phyloP scores from a whole-genome alignment of 2,888 invertebrate species.

The Noctuana brunneofusca region DNA sequence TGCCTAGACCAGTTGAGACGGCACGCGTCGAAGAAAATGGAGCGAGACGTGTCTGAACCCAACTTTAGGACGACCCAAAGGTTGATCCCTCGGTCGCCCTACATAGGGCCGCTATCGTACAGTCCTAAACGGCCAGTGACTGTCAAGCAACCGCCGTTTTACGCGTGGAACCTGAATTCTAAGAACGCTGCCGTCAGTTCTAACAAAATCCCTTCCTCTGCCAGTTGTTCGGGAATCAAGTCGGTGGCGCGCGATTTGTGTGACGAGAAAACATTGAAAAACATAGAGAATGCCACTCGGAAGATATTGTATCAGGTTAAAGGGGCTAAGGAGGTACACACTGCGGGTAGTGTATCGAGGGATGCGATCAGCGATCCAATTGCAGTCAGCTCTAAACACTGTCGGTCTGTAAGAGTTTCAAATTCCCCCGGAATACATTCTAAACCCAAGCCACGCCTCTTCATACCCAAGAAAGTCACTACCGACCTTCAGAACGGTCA shows the following conservation, averaged over 20 bases:
- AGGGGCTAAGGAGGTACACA: too few species aligned
- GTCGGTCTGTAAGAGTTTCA: background rate
- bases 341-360: too few species aligned
- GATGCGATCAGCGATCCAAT: background rate
- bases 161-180: constrained; percentile 17
- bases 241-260: background rate
- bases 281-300: background rate
- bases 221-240: background rate
- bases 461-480: background rate
- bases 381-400: background rate
- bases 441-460: background rate
- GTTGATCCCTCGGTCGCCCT: constrained; percentile 23
- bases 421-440: background rate
- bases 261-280: background rate
- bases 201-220: background rate
- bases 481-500: background rate
- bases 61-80: background rate
- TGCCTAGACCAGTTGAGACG: constrained; percentile 3
- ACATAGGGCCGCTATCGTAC: constrained; percentile 14
- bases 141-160: constrained; percentile 9
- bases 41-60: background rate
- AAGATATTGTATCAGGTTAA: too few species aligned
- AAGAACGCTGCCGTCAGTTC: constrained; percentile 3
- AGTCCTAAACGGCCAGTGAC: background rate
- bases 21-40: background rate